These are phyloP conservation scores for Polydesmus complanatus DNA, from an alignment of 2,888 invertebrate genomes.

Conservation along the genomic window DNA sequence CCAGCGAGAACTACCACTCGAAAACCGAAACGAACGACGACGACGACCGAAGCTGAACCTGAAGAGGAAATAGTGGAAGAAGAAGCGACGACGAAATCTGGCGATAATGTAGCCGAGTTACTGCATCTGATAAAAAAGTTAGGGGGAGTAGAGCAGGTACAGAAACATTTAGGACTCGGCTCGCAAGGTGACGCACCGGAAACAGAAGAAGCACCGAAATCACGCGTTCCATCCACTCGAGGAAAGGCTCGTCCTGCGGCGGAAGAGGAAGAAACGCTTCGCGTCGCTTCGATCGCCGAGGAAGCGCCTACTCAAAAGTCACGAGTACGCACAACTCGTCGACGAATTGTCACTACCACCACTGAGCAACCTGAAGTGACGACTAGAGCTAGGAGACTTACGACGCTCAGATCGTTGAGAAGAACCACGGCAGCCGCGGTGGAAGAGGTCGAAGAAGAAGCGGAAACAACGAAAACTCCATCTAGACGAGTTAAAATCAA, in stretches of 20 bases:
- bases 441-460: not conserved
- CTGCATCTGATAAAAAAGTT: slow-evolving; percentile 24
- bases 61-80: slow-evolving; percentile 34
- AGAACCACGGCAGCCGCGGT: not conserved
- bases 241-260: not conserved
- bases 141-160: slow-evolving; percentile 27
- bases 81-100: slow-evolving; percentile 24
- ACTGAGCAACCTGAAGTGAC: slow-evolving; percentile 29
- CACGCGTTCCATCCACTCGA: not conserved
- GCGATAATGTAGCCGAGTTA: slow-evolving; percentile 21
- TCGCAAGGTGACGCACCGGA: not conserved
- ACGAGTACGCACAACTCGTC: not conserved
- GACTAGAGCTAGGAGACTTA: slow-evolving; percentile 21
- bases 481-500: not conserved
- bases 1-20: slow-evolving; percentile 4
- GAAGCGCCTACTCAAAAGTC: not conserved
- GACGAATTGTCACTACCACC: slow-evolving; percentile 1
- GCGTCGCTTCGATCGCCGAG: not conserved
- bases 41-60: slow-evolving; percentile 18
- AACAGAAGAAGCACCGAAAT: slow-evolving; percentile 1
- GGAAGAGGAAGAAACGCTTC: not conserved
- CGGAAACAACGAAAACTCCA: not conserved
- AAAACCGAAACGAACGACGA: slow-evolving; percentile 3
- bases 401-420: slow-evolving; percentile 6
- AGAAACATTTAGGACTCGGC: slow-evolving; percentile 35